Percentiles rank a stretch among this genome's conserved stretches.
Evolutionary conservation across 2,797 vertebrate species (phyloP).

Genomic region (Momotus momota): DNA sequence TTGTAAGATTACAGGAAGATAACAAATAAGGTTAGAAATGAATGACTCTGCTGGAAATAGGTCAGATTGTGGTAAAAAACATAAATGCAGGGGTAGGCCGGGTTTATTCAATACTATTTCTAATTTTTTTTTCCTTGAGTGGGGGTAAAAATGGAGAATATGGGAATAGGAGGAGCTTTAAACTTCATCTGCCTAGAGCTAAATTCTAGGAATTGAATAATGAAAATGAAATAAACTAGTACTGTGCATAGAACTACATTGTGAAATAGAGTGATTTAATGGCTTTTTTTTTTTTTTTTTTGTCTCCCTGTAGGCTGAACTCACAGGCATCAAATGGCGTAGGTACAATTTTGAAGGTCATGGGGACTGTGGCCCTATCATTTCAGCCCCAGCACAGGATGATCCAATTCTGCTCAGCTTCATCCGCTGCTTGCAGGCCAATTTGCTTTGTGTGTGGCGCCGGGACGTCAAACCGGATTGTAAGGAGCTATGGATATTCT

Average conservation of each 20-base stretch:
- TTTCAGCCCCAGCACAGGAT: conserved; percentile 96
- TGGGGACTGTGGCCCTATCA: conserved; percentile 95
- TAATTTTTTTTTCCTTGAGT: neutral
- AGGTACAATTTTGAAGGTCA: conserved; percentile 94
- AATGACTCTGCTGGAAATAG: neutral
- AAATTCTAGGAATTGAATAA: neutral
- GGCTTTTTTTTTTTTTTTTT: neutral
- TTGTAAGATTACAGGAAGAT: neutral
- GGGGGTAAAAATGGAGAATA: neutral
- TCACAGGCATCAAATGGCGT: conserved; percentile 99
- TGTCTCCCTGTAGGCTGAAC: conserved; percentile 85
- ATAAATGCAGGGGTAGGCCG: neutral
- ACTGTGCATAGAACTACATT: neutral
- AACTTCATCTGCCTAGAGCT: neutral
- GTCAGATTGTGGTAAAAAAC: neutral
- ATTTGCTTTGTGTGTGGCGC: conserved; percentile 96
- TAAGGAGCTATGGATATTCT: conserved; percentile 99
- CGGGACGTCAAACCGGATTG: conserved; percentile 92
- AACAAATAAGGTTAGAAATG: neutral
- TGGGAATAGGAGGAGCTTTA: neutral
- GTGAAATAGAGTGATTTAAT: neutral
- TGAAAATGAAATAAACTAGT: neutral
- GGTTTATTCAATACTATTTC: neutral
- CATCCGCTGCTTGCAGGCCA: conserved; percentile 95
- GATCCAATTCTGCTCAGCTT: conserved; percentile 97